Conservation (phyloP, 2,888 invertebrate genomes). For the Lottia scabra region DNA sequence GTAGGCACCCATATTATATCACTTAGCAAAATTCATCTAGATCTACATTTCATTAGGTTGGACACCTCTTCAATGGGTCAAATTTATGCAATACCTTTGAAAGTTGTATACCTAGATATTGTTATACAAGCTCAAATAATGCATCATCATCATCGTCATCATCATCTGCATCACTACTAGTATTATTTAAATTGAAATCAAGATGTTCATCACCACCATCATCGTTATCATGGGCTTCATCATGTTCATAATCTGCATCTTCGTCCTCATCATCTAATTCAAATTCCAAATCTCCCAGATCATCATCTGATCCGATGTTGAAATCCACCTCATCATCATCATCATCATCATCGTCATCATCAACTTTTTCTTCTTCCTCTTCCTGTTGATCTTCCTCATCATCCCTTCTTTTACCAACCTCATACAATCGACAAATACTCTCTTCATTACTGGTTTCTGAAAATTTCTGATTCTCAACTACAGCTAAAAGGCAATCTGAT, state of each 20-base stretch:
- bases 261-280: constrained; percentile 31
- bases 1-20: no score
- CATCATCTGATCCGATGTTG: constrained; percentile 18
- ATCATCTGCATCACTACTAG: constrained; percentile 44
- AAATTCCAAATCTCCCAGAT: constrained; percentile 72
- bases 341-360: constrained; percentile 29
- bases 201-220: constrained; percentile 29
- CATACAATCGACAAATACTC: constrained; percentile 90
- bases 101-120: constrained; percentile 5
- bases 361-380: constrained; percentile 20
- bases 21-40: no score
- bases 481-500: constrained; percentile 87
- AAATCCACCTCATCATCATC: constrained; percentile 33
- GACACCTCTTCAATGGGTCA: no score
- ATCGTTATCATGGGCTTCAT: constrained; percentile 35
- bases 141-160: constrained; percentile 39
- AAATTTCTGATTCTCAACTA: constrained; percentile 78
- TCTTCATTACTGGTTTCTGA: constrained; percentile 85
- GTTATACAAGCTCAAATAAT: constrained; percentile 32
- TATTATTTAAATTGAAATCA: constrained; percentile 33
- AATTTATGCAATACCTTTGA: not conserved
- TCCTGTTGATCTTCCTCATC: constrained; percentile 88
- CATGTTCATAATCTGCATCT: constrained; percentile 27
- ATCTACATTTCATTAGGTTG: no score
- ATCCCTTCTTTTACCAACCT: constrained; percentile 88